phyloP scores from a whole-genome alignment of 2,113 vertebrate species.

The Recurvirostra avosetta region DNA sequence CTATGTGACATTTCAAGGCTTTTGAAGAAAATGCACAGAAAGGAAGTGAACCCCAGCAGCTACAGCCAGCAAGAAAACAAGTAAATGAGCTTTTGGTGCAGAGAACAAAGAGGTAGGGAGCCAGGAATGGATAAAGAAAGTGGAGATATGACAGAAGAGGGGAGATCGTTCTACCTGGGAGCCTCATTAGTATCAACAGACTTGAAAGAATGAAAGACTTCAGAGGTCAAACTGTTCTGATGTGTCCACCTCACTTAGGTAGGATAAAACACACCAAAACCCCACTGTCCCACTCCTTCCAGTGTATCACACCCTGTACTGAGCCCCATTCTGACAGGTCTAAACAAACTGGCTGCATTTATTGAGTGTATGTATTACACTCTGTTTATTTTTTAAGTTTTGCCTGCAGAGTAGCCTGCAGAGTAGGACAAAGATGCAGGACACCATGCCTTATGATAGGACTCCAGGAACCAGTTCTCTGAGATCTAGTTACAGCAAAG shows the following conservation, averaged over 20 bases:
- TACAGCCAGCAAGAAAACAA: slow-evolving; percentile 49
- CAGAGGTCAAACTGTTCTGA: not conserved
- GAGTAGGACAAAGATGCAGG: not conserved
- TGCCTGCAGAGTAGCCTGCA: not conserved
- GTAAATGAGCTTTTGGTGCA: slow-evolving; percentile 33
- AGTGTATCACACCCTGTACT: not conserved
- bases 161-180: not conserved
- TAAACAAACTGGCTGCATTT: not conserved
- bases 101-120: slow-evolving; percentile 26
- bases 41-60: slow-evolving; percentile 44
- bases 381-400: not conserved
- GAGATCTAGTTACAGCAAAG: not conserved
- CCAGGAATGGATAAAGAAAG: not conserved
- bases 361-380: not conserved
- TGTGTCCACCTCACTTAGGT: not conserved
- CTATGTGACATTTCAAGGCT: slow-evolving; percentile 53
- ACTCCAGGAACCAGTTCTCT: not conserved
- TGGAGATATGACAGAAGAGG: not conserved
- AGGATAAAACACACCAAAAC: not conserved
- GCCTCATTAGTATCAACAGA: slow-evolving; percentile 7
- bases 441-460: not conserved
- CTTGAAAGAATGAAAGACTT: slow-evolving; percentile 18
- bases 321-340: not conserved
- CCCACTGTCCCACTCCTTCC: rapidly evolving
- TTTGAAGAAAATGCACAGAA: slow-evolving; percentile 52